Evolutionary conservation across 1,140 invertebrate genomes (phyloP), one percentile per base, ranked within the genome.

Genomic region (Rhagoletis zephyria): DNA sequence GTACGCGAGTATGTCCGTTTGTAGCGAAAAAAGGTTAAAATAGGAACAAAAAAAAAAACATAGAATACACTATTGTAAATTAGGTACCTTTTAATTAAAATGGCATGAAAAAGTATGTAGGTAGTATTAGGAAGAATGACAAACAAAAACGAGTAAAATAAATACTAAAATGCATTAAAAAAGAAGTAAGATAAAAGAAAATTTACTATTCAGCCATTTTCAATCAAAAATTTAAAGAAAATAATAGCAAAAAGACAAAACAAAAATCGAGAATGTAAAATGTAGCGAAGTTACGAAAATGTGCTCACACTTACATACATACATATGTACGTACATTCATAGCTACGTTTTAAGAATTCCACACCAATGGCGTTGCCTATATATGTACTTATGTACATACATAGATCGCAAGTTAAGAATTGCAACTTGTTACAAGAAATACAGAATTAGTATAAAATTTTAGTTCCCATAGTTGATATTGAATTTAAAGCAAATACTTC

Each of bases 1-100:
- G 74, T 81, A 81, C n/a, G 30, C 30, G 74, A 56, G 74, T 56
- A 81, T 81, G 48, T 81, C 74, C 74, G 48, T 30, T 30, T 56
- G 48, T 56, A 30, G 74, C 74, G 74, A 81, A 81, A 64, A 64
- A 56, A 56, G 74, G 51, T 81, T 81, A 48, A 81, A 74, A 81
- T 81, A 81, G 48, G 4, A 67, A 67, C 1, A 42, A 81, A 81
- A n/a, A 51, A 81, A 81, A 48, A 77, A 70, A 67, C 3, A 67
- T 7, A 12, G 16, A 77, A 30, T 0, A 51, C 90, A 91, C 90
- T 92, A 91, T 90, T 92, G 91, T 92, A 92, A 91, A 91, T 92
- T 92, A 92, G 91, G 91, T 92, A 92, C 90, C 91, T 92, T 91
- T 90, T 70, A 86, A 74, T 70, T 86, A 88, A 30, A 30, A 65